phyloP scores from a whole-genome alignment of 2,888 invertebrate species.

The Papilio protenor region DNA sequence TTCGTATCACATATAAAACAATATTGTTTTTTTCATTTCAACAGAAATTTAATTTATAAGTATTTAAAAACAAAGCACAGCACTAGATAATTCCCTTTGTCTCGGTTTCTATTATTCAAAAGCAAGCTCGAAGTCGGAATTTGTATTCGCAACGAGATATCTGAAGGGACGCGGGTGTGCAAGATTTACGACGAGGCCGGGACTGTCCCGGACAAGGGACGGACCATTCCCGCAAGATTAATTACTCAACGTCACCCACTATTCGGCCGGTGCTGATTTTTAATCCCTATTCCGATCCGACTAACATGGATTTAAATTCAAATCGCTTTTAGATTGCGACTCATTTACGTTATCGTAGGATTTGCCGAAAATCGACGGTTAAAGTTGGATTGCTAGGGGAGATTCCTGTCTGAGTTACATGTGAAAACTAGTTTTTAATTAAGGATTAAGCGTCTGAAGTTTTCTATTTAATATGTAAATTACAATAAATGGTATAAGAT shows the following conservation, averaged over 20 bases:
- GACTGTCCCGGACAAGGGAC: slow-evolving; percentile 55
- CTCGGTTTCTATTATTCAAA: slow-evolving; percentile 40
- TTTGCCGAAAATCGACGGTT: slow-evolving; percentile 6
- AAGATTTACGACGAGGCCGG: slow-evolving; percentile 48
- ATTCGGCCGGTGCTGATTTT: slow-evolving; percentile 69
- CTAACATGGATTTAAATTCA: slow-evolving; percentile 57
- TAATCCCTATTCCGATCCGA: slow-evolving; percentile 59
- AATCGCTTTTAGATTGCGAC: slow-evolving; percentile 51
- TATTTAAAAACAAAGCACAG: slow-evolving; percentile 14
- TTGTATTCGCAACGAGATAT: slow-evolving; percentile 68
- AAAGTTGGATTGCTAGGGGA: slow-evolving; percentile 14
- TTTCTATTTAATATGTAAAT: neutral
- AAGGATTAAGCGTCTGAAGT: neutral
- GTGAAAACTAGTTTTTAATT: slow-evolving; percentile 24
- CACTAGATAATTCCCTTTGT: slow-evolving; percentile 35
- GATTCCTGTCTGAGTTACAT: slow-evolving; percentile 1
- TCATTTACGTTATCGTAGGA: slow-evolving; percentile 34
- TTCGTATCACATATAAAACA: neutral
- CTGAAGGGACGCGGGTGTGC: slow-evolving; percentile 65
- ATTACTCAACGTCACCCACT: slow-evolving; percentile 64
- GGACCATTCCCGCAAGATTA: slow-evolving; percentile 69
- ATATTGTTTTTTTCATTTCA: neutral
- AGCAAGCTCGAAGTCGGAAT: slow-evolving; percentile 49
- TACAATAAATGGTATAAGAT: too few relatives aligned
- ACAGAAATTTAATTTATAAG: neutral